phyloP scores from a whole-genome alignment of 1,140 invertebrate species.

The Drosophila bocqueti region DNA sequence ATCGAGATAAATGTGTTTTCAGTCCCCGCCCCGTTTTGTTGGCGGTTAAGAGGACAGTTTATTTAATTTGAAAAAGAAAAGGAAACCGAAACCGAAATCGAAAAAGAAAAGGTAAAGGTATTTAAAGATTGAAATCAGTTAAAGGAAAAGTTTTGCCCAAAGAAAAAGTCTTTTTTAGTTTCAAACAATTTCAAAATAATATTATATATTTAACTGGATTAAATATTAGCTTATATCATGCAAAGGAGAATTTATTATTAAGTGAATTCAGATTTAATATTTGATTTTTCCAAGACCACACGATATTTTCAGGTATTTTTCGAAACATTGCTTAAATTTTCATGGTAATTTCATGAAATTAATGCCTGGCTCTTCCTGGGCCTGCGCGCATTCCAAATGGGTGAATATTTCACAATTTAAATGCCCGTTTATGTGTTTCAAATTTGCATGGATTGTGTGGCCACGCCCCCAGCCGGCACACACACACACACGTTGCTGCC shows the following conservation, averaged over 20 bases:
- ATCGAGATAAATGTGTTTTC: constrained; percentile 80
- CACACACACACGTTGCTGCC: constrained; percentile 1
- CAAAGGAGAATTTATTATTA: not conserved
- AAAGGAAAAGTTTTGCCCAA: not conserved
- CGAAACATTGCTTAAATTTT: not conserved
- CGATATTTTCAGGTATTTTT: not conserved
- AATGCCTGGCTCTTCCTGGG: not conserved
- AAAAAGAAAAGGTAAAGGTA: constrained; percentile 35
- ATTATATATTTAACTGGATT: not conserved
- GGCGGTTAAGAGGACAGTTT: constrained; percentile 66
- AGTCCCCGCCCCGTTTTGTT: constrained; percentile 32
- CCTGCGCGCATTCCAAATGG: not conserved
- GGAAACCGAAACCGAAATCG: constrained; percentile 6
- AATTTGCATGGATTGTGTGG: constrained; percentile 1
- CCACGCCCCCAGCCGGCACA: not conserved
- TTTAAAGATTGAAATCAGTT: constrained; percentile 53
- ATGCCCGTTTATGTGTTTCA: constrained; percentile 2
- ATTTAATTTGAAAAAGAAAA: constrained; percentile 64
- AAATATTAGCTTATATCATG: not conserved
- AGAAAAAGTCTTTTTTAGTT: not conserved
- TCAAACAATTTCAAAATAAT: not conserved
- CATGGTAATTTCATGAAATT: constrained; percentile 1
- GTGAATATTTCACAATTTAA: constrained; percentile 9
- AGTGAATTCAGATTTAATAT: not conserved
- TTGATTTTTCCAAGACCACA: not conserved